These are phyloP conservation scores for Barnardius zonarius DNA, from an alignment of 2,113 vertebrate genomes.

Conservation along the genomic window DNA sequence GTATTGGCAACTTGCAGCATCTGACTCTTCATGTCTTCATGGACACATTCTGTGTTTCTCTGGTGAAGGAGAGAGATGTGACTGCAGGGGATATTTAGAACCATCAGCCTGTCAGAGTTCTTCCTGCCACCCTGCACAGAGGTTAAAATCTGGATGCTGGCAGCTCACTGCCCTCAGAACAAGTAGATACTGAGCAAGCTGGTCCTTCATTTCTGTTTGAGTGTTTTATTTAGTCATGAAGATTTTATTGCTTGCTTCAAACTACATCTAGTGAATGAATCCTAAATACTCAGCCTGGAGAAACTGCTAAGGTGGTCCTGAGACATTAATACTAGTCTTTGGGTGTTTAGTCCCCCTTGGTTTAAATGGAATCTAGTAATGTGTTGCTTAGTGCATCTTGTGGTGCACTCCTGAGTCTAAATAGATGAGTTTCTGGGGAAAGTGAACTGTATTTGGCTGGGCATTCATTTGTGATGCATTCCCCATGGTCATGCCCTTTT, in stretches of 20 bases:
- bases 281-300: neutral
- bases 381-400: neutral
- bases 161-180: neutral
- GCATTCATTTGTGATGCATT: neutral
- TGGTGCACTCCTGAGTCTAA: neutral
- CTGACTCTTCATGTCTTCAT: neutral
- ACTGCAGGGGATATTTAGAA: neutral
- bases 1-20: neutral
- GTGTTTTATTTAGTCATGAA: neutral
- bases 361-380: neutral
- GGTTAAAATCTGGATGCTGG: neutral
- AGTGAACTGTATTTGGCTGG: neutral
- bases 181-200: neutral
- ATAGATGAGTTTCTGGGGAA: neutral
- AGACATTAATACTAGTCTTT: neutral
- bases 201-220: neutral
- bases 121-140: neutral
- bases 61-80: neutral
- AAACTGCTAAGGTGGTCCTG: neutral
- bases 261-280: neutral
- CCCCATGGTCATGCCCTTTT: neutral
- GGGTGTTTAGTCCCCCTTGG: neutral
- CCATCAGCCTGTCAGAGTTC: neutral
- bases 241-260: neutral
- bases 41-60: rapidly evolving